These are phyloP conservation scores for Acanthurus leucopareius DNA, from an alignment of 2,797 vertebrate species.

Conservation along the genomic window DNA sequence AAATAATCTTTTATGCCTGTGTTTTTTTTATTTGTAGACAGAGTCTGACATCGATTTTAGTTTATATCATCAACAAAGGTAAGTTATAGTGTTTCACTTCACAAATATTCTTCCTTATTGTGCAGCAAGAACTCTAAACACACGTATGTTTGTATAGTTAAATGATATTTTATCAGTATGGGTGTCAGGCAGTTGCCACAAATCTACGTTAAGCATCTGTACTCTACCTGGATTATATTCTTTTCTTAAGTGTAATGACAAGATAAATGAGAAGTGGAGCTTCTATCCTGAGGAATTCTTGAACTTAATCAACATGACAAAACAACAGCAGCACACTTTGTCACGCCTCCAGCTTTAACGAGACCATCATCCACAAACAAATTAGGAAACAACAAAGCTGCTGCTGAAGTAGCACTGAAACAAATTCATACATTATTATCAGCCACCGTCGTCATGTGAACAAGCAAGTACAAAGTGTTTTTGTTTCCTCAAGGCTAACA, in stretches of 20 bases:
- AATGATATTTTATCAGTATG: background rate
- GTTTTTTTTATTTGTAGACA: slow-evolving; percentile 87
- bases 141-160: background rate
- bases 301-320: background rate
- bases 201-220: background rate
- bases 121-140: background rate
- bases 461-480: background rate
- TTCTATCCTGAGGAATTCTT: background rate
- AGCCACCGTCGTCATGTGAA: background rate
- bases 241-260: background rate
- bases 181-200: background rate
- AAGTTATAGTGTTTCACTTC: slow-evolving; percentile 42
- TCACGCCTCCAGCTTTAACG: background rate
- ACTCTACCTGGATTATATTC: background rate
- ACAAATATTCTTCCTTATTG: background rate
- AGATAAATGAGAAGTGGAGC: background rate
- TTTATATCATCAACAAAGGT: slow-evolving; percentile 99
- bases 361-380: background rate
- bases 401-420: background rate
- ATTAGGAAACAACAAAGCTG: background rate
- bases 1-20: slow-evolving; percentile 15
- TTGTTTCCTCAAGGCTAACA: slow-evolving; percentile 15
- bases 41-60: slow-evolving; percentile 95
- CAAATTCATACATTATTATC: background rate
- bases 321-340: background rate